Percentiles rank a stretch among this genome's conserved stretches.
phyloP scores from a whole-genome alignment of 2,113 vertebrate genomes.

The Channa argus region DNA sequence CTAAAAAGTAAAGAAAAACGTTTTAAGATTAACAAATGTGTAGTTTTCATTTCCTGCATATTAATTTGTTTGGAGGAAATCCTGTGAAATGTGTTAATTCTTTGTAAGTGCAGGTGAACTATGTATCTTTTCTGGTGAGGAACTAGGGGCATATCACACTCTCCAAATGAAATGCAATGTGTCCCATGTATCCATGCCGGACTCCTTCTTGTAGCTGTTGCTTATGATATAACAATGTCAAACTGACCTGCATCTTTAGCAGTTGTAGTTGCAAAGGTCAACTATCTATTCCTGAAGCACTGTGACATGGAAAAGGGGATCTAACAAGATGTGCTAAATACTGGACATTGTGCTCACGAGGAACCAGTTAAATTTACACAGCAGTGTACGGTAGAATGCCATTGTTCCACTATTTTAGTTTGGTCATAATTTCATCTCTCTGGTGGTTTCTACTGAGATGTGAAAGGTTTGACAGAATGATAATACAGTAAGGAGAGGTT shows the following conservation, averaged over 20 bases:
- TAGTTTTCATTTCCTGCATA: no score
- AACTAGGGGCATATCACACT: background rate
- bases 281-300: constrained; percentile 18
- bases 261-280: constrained; percentile 34
- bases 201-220: background rate
- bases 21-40: no score
- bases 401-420: background rate
- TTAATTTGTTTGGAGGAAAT: no score
- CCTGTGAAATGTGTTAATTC: no score
- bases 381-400: background rate
- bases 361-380: constrained; percentile 18
- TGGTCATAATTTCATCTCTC: constrained; percentile 32
- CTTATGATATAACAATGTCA: background rate
- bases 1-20: no score
- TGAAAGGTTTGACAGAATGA: constrained; percentile 68
- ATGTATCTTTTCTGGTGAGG: no score
- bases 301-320: background rate
- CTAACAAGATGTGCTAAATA: constrained; percentile 5
- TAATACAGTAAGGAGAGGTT: constrained; percentile 61
- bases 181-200: background rate
- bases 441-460: constrained; percentile 46
- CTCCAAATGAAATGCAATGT: background rate
- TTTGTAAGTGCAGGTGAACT: no score
- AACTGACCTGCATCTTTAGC: background rate
- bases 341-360: background rate